Evolutionary conservation across 2,113 vertebrate genomes (phyloP).

Genomic region (Strix aluco): DNA sequence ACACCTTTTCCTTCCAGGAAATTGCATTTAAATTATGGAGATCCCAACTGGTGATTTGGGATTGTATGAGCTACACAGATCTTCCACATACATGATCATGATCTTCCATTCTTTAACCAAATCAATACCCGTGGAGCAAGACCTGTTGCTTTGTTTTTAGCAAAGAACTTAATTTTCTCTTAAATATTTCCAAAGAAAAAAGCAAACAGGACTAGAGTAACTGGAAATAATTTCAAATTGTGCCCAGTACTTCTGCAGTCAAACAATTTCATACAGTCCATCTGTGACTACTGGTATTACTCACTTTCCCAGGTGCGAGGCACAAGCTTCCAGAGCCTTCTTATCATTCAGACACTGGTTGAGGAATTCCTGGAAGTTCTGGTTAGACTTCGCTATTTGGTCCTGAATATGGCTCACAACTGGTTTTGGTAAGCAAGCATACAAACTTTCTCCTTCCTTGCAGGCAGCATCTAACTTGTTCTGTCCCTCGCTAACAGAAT

Average conservation of each 20-base stretch:
- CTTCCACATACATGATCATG: neutral
- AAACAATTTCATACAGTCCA: neutral
- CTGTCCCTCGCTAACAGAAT: slow-evolving; percentile 80
- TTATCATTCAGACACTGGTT: slow-evolving; percentile 82
- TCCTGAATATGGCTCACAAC: slow-evolving; percentile 83
- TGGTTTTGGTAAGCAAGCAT: slow-evolving; percentile 81
- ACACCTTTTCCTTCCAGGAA: neutral
- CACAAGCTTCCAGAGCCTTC: slow-evolving; percentile 81
- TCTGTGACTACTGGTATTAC: neutral
- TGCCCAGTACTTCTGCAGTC: neutral
- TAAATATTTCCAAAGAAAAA: neutral
- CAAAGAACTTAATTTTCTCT: neutral
- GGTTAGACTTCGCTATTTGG: slow-evolving; percentile 81
- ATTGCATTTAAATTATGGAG: neutral
- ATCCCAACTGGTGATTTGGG: neutral
- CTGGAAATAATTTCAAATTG: neutral
- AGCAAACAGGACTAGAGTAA: neutral
- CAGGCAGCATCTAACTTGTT: slow-evolving; percentile 78
- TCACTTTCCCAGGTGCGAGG: slow-evolving; percentile 77
- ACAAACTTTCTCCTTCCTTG: slow-evolving; percentile 86
- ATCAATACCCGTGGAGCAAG: neutral
- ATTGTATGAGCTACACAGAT: neutral
- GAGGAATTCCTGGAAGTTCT: slow-evolving; percentile 84
- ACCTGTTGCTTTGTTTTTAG: neutral
- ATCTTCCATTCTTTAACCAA: neutral